These are phyloP conservation scores for Drosophila lowei DNA, from an alignment of 1,140 invertebrate species.

Conservation along the genomic window DNA sequence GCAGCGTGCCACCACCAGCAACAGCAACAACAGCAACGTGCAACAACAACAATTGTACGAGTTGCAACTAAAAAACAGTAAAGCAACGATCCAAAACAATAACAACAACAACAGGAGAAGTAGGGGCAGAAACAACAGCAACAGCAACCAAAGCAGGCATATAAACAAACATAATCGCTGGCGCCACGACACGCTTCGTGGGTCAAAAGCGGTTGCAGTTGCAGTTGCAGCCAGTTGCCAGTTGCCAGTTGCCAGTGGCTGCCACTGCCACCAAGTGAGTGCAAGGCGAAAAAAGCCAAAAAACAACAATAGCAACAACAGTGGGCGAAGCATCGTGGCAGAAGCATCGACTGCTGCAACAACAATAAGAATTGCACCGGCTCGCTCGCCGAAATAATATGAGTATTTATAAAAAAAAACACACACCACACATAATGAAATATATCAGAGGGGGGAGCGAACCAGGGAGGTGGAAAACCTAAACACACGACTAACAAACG, in stretches of 20 bases:
- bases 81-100: slow-evolving; percentile 57
- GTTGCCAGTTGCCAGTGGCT: slow-evolving; percentile 17
- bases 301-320: slow-evolving; percentile 15
- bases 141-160: slow-evolving; percentile 54
- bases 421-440: no score
- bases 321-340: slow-evolving; percentile 17
- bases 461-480: slow-evolving; percentile 32
- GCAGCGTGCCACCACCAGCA: slow-evolving; percentile 59
- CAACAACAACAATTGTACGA: slow-evolving; percentile 8
- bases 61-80: slow-evolving; percentile 58
- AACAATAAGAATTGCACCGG: slow-evolving; percentile 29
- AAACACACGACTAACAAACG: slow-evolving; percentile 10
- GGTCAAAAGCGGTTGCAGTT: slow-evolving; percentile 79
- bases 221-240: slow-evolving; percentile 43
- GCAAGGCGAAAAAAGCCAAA: slow-evolving; percentile 21
- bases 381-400: slow-evolving; percentile 34
- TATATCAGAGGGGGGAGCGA: slow-evolving; percentile 27
- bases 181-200: slow-evolving; percentile 79
- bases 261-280: not conserved
- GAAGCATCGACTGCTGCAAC: slow-evolving; percentile 4
- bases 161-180: slow-evolving; percentile 81
- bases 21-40: slow-evolving; percentile 41
- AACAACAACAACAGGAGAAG: slow-evolving; percentile 21
- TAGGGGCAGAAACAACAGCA: slow-evolving; percentile 40
- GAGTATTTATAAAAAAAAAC: slow-evolving; percentile 8